Evolutionary conservation across 2,888 invertebrate species (phyloP), one percentile per base, ranked within the genome.

Genomic region (Oxystoma pomonae): DNA sequence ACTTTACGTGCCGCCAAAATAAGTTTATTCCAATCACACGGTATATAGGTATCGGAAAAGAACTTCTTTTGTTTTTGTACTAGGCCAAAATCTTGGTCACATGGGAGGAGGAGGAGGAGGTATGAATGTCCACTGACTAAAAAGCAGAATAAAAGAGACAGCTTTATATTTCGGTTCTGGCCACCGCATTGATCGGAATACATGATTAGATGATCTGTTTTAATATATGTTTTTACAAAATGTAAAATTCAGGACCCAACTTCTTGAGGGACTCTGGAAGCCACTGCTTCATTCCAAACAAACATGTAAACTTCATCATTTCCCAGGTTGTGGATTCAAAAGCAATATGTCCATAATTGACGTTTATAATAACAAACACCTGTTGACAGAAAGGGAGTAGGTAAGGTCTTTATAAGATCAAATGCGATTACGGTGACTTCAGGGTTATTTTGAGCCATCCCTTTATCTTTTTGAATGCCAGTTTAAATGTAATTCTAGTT

Each of bases 191-290:
- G 59, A 19, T 59, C 59, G 1, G 35, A 55, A 55, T 63, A 63
- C 2, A 60, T 56, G 17, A 57, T 56, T 3, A n/a, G n/a, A n/a
- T n/a, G n/a, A n/a, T n/a, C n/a, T n/a, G n/a, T n/a, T n/a, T n/a
- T n/a, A n/a, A n/a, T n/a, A n/a, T n/a, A n/a, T n/a, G n/a, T n/a
- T n/a, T n/a, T n/a, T n/a, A n/a, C n/a, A n/a, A n/a, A n/a, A n/a
- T n/a, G n/a, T n/a, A n/a, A 57, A 5, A 74, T 22, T 57, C 73
- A 75, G 3, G 70, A 73, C 16, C 69, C 73, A 55, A 74, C 70
- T 67, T 75, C 74, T 62, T 74, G 68, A 3, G 72, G 67, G n/a
- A 73, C 73, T 20, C 73, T 61, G 3, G 73, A 73, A 19, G 72
- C 74, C 55, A 64, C 51, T 0, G 68, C 59, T 67, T 73, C 72